phyloP scores from a whole-genome alignment of 2,888 invertebrate species.

The Diarsia mendica region DNA sequence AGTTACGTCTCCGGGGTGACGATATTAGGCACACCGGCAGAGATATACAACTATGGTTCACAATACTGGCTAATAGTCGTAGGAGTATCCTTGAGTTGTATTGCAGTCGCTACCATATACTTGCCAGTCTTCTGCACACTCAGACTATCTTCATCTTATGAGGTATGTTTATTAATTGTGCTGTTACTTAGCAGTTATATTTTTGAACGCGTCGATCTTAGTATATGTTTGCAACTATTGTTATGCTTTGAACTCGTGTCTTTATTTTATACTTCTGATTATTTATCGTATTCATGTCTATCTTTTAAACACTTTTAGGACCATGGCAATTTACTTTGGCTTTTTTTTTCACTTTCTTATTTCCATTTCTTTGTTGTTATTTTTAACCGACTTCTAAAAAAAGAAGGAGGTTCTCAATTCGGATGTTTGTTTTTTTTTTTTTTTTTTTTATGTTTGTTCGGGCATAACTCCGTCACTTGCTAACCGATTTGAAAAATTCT shows the following conservation, averaged over 20 bases:
- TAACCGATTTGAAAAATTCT: no score
- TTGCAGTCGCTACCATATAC: slow-evolving; percentile 92
- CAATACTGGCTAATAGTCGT: slow-evolving; percentile 95
- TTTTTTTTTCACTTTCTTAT: not conserved
- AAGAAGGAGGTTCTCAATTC: no score
- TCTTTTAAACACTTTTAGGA: not conserved
- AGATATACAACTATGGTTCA: slow-evolving; percentile 96
- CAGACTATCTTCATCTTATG: slow-evolving; percentile 95
- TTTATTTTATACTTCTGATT: not conserved
- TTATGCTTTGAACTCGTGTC: not conserved
- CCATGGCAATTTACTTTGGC: not conserved
- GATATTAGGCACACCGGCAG: slow-evolving; percentile 96
- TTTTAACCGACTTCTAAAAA: no score
- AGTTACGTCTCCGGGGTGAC: slow-evolving; percentile 97
- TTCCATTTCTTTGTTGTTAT: not conserved
- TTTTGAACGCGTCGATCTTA: not conserved
- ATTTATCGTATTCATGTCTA: not conserved
- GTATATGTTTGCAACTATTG: not conserved
- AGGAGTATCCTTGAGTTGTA: slow-evolving; percentile 92
- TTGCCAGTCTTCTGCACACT: slow-evolving; percentile 95
- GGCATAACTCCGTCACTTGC: no score
- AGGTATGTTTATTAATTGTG: slow-evolving; percentile 88
- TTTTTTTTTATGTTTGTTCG: no score
- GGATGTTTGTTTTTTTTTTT: no score
- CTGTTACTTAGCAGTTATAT: not conserved